Evolutionary conservation across 2,113 vertebrate species (phyloP), one percentile per base, ranked within the genome.

Genomic region (Stictonetta naevosa): DNA sequence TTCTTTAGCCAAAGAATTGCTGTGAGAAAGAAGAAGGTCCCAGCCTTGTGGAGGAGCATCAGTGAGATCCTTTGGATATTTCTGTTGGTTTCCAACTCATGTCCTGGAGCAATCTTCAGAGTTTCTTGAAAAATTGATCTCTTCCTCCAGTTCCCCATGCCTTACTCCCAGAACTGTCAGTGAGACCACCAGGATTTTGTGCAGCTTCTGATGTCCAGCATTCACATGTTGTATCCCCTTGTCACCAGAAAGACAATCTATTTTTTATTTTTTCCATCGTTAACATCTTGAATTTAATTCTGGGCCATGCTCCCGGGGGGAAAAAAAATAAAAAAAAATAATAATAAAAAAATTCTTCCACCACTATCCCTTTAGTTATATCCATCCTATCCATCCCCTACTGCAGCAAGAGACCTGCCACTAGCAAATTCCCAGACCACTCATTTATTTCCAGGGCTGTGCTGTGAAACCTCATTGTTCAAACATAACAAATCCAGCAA

Each of bases 401-500:
- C 58, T 89, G 55, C 72, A 71, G 11, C 83, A 75, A 80, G 78
- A 83, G 36, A 81, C 46, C 63, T 83, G 81, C 59, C 90, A 89
- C 93, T 86, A 88, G 29, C 38, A 83, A 92, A 93, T 93, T 93
- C 79, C 82, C 72, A 90, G 56, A 80, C 50, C n/a, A 46, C n/a
- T 80, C 55, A 71, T 95, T 94, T 95, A 76, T 96, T 91, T 87
- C 73, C 71, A 76, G 25, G 29, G 18, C 34, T 83, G 53, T 83
- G 36, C 63, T 90, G 46, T 87, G 82, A 92, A 83, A 7, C 28
- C 36, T 85, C 79, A 66, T 96, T 95, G 79, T 95, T 97, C 94
- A 95, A 95, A 94, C 22, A 48, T 77, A 94, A 83, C 85, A 96
- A 96, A 97, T 94, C 78, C 87, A 94, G 59, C 67, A 86, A 58